phyloP scores from a whole-genome alignment of 2,888 invertebrate species.

The Prostheceraeus crozeri region DNA sequence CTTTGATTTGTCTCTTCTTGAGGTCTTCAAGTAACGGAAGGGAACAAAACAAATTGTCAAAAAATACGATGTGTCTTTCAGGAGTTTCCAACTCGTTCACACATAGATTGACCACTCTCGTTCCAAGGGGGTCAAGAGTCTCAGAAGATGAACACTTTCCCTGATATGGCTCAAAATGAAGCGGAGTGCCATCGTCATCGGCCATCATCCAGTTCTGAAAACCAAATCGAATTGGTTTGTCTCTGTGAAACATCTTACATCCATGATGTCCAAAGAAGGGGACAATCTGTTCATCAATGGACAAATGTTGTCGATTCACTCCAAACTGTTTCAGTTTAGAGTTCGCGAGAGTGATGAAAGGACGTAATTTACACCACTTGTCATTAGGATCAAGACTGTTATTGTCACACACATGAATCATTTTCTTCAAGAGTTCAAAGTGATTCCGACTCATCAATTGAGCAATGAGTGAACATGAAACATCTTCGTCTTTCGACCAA shows the following conservation, averaged over 20 bases:
- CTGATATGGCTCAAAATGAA: background rate
- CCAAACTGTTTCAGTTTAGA: background rate
- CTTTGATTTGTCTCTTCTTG: background rate
- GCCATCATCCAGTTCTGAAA: slow-evolving; percentile 2
- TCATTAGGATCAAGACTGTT: slow-evolving; percentile 5
- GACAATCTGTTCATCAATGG: slow-evolving; percentile 12
- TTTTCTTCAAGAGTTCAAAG: background rate
- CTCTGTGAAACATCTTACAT: slow-evolving; percentile 1
- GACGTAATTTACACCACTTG: slow-evolving; percentile 3
- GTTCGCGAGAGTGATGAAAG: slow-evolving; percentile 1
- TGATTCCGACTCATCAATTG: background rate
- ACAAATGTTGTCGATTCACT: background rate
- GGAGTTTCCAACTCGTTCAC: background rate
- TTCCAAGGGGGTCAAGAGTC: background rate
- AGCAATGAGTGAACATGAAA: slow-evolving; percentile 13
- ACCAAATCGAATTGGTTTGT: slow-evolving; percentile 3
- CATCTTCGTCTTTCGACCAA: slow-evolving; percentile 5
- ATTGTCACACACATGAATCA: slow-evolving; percentile 18
- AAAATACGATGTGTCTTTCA: background rate
- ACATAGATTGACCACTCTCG: background rate
- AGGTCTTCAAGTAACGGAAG: background rate
- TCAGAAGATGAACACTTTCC: background rate
- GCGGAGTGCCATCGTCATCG: background rate
- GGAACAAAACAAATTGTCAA: background rate
- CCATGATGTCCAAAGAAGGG: background rate